Evolutionary conservation across 2,888 invertebrate species (phyloP), one percentile per base, ranked within the genome.

Genomic region (Pseudococcus jackbeardsleyi): DNA sequence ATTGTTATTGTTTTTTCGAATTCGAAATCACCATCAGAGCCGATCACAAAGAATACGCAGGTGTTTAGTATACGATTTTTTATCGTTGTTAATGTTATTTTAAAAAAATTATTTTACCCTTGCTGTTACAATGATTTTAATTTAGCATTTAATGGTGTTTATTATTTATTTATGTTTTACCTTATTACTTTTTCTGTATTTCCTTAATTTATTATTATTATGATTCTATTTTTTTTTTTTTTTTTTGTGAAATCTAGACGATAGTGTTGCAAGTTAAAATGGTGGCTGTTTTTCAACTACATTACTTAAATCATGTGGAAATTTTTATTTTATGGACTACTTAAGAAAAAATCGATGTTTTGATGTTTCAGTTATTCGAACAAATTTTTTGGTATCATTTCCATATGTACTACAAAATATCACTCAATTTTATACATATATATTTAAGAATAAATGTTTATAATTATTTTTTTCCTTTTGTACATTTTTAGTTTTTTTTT

Each of bases 11-110:
- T 79, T 79, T 72, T 72, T 22, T 64, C 17, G 54, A 54, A 54
- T 17, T 59, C 19, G 68, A 72, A 72, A 33, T 72, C 22, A 11
- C 22, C 68, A 72, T 26, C 68, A 26, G 68, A 17, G 68, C 68
- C 68, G 68, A 72, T 72, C 22, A 33, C 68, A 26, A 72, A 33
- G 12, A 72, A 86, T 39, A n/a, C 64, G 19, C 39, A 77, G 46
- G 87, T 87, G 87, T 79, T 50, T 86, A 77, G 87, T 87, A 87
- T 87, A 87, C 87, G 87, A 87, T 33, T 87, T 87, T 72, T 86
- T 42, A 42, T 86, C 33, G 50, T 87, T 87, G 87, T 87, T 72
- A 64, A 86, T 72, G 86, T 85, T 86, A 86, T 86, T 86, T 54
- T 48, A 33, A 87, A 87, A 87, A 77, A 86, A 87, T 50, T 50